These are phyloP conservation scores for Mesorhabditis spiculigera DNA, from an alignment of 2,888 invertebrate genomes.

Conservation along the genomic window DNA sequence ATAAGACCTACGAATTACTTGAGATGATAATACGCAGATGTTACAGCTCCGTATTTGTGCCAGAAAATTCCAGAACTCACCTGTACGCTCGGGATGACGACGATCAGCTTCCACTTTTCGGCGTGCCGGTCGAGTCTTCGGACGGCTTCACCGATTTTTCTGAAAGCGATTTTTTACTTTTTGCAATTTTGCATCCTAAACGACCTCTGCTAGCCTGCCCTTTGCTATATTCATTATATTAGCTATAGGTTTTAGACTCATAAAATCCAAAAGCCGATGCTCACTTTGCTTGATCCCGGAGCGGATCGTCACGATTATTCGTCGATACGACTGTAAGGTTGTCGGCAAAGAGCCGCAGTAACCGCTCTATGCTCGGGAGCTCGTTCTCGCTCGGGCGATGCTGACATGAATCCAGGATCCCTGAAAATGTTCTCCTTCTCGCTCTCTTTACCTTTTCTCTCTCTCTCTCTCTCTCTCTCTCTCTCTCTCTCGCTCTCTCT, in stretches of 20 bases:
- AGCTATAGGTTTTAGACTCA: too few relatives aligned
- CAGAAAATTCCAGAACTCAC: constrained; percentile 7
- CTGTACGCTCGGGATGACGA: constrained; percentile 37
- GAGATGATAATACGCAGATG: not conserved
- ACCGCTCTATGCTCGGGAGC: constrained; percentile 29
- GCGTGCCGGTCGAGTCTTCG: constrained; percentile 21
- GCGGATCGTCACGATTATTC: constrained; percentile 24
- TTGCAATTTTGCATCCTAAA: too few relatives aligned
- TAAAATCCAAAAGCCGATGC: too few relatives aligned
- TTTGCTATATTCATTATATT: too few relatives aligned
- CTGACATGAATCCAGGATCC: constrained; percentile 35
- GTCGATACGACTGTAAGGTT: constrained; percentile 25
- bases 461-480: not conserved
- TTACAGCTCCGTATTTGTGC: too few relatives aligned
- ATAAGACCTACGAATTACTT: not conserved
- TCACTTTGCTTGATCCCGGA: constrained; percentile 30
- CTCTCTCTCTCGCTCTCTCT: not conserved
- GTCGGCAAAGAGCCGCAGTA: constrained; percentile 28
- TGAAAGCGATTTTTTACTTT: too few relatives aligned
- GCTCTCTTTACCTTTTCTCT: too few relatives aligned
- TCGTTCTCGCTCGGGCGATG: constrained; percentile 26
- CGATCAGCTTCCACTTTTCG: constrained; percentile 38
- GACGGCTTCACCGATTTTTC: constrained; percentile 23
- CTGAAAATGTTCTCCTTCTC: constrained; percentile 22
- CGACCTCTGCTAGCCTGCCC: too few relatives aligned